Percentiles rank a stretch among this genome's conserved stretches.
phyloP scores from a whole-genome alignment of 2,888 invertebrate species.

The Corbicula japonica region DNA sequence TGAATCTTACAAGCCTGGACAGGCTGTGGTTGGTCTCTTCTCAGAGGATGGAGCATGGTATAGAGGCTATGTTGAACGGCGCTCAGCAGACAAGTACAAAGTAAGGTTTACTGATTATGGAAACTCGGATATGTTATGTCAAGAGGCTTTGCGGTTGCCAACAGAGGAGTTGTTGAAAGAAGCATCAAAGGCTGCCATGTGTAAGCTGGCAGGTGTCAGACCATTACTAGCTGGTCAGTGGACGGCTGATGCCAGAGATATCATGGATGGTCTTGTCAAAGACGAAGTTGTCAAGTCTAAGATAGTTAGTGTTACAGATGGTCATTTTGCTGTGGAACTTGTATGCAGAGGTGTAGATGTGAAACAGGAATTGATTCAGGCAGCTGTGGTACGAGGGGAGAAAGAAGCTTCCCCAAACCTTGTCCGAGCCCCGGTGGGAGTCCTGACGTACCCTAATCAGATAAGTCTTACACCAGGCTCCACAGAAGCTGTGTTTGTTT shows the following conservation, averaged over 20 bases:
- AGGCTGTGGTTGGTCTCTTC: slow-evolving; percentile 87
- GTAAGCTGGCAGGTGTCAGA: slow-evolving; percentile 72
- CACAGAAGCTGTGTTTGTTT: slow-evolving; percentile 65
- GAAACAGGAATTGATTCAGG: slow-evolving; percentile 69
- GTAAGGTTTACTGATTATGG: slow-evolving; percentile 82
- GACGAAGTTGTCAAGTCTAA: slow-evolving; percentile 73
- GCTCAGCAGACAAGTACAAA: slow-evolving; percentile 80
- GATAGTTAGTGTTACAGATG: slow-evolving; percentile 59
- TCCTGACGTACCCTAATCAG: slow-evolving; percentile 28
- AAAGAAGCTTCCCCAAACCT: slow-evolving; percentile 37
- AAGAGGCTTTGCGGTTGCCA: slow-evolving; percentile 63
- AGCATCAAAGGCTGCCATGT: slow-evolving; percentile 72
- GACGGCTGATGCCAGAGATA: slow-evolving; percentile 73
- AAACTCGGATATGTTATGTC: slow-evolving; percentile 76
- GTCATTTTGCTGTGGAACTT: slow-evolving; percentile 65
- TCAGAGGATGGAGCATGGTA: slow-evolving; percentile 90
- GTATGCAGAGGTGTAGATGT: slow-evolving; percentile 68
- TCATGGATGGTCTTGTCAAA: slow-evolving; percentile 75
- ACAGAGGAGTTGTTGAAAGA: slow-evolving; percentile 63
- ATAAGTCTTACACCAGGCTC: slow-evolving; percentile 41
- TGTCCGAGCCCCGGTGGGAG: background rate
- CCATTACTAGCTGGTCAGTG: slow-evolving; percentile 68
- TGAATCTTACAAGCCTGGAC: slow-evolving; percentile 45
- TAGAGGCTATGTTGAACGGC: slow-evolving; percentile 89
- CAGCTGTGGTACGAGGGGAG: slow-evolving; percentile 69